phyloP scores from a whole-genome alignment of 2,797 vertebrate species.

The Melanotaenia pygmaea region DNA sequence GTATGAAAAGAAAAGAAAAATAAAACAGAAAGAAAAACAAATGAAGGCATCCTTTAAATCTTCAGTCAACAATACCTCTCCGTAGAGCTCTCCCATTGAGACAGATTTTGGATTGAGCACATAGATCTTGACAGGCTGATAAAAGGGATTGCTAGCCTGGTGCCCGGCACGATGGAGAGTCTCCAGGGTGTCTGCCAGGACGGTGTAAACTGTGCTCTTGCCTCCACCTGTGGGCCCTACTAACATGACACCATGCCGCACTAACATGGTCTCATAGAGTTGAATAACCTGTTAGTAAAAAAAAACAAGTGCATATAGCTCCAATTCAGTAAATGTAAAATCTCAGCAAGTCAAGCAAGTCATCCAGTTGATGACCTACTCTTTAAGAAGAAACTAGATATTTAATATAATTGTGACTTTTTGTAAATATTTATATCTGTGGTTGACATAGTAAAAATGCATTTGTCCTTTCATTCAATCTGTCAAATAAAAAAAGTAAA shows the following conservation, averaged over 20 bases:
- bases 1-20: neutral
- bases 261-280: slow-evolving; percentile 92
- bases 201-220: slow-evolving; percentile 78
- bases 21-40: neutral
- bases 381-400: neutral
- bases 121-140: slow-evolving; percentile 85
- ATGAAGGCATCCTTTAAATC: neutral
- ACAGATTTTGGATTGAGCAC: slow-evolving; percentile 92
- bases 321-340: neutral
- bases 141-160: slow-evolving; percentile 80
- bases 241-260: slow-evolving; percentile 92
- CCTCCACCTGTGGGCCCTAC: slow-evolving; percentile 89
- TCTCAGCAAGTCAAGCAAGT: neutral
- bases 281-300: slow-evolving; percentile 84
- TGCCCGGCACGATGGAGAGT: slow-evolving; percentile 73
- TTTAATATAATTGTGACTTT: neutral
- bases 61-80: slow-evolving; percentile 59
- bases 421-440: neutral
- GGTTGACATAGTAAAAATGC: neutral
- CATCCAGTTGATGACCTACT: too few species aligned
- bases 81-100: slow-evolving; percentile 86
- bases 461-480: too few species aligned
- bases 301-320: neutral
- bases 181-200: slow-evolving; percentile 85
- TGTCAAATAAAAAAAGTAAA: neutral